Evolutionary conservation across 1,140 invertebrate genomes (phyloP).

Genomic region (Lepidurus apus): DNA sequence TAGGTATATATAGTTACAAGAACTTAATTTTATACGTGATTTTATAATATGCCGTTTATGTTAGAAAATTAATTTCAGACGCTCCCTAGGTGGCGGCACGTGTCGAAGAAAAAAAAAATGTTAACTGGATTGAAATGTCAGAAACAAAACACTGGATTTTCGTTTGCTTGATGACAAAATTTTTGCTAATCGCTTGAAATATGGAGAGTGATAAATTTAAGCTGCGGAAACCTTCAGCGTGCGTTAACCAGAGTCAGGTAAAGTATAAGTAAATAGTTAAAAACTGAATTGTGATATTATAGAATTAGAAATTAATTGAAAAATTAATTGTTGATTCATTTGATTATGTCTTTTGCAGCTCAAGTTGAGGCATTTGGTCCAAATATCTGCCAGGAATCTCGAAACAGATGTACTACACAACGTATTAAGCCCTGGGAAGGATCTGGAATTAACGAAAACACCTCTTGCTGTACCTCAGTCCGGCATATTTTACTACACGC

Average conservation of each 20-base stretch:
- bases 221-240: background rate
- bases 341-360: background rate
- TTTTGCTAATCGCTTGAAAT: background rate
- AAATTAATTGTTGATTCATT: background rate
- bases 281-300: background rate
- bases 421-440: background rate
- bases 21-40: no score
- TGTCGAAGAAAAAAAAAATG: background rate
- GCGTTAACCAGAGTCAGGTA: background rate
- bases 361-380: background rate
- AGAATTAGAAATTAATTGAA: background rate
- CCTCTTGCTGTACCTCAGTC: background rate
- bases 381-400: constrained; percentile 16
- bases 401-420: background rate
- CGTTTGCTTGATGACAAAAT: background rate
- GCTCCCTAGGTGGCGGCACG: background rate
- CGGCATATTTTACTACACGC: constrained; percentile 57
- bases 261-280: background rate
- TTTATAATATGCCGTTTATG: no score
- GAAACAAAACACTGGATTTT: background rate
- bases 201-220: background rate
- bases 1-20: no score
- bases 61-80: background rate
- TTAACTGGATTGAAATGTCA: background rate
- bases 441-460: background rate